Conservation (phyloP, 2,797 vertebrate genomes). For the Coreius guichenoti region DNA sequence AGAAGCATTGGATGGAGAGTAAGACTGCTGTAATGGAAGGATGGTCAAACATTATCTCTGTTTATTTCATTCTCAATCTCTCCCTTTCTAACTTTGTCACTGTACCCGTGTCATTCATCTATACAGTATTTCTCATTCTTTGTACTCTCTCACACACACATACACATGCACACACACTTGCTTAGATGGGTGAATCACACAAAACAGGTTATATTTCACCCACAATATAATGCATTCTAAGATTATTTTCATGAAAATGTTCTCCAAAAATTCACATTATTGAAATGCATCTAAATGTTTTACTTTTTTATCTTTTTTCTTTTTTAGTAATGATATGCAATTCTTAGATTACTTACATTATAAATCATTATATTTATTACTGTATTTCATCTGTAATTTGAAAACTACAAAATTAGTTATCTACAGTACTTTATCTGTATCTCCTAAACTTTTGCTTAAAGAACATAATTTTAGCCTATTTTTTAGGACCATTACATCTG, state of each 20-base stretch:
- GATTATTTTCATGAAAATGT: neutral
- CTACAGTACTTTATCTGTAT: neutral
- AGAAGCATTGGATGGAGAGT: neutral
- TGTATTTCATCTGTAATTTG: too few species aligned
- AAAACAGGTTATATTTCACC: neutral
- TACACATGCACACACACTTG: neutral
- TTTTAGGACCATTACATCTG: neutral
- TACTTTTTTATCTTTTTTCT: neutral
- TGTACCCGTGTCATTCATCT: slow-evolving; percentile 1
- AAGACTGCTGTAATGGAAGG: slow-evolving; percentile 13
- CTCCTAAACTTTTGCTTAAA: neutral
- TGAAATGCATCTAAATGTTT: neutral
- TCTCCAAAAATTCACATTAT: neutral
- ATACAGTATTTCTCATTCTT: neutral
- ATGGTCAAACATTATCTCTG: neutral
- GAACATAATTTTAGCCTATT: neutral
- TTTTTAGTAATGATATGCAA: neutral
- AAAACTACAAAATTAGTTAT: too few species aligned
- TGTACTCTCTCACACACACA: neutral
- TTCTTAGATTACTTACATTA: neutral
- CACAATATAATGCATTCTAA: neutral
- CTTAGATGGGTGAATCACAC: neutral
- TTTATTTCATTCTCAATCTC: slow-evolving; percentile 1
- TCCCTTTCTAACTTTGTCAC: neutral
- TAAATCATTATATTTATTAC: neutral